A percentile compares a stretch with the other conserved stretches of the same genome.
Evolutionary conservation across 1,140 invertebrate species (phyloP).

Genomic region (Drosophila mauritiana): DNA sequence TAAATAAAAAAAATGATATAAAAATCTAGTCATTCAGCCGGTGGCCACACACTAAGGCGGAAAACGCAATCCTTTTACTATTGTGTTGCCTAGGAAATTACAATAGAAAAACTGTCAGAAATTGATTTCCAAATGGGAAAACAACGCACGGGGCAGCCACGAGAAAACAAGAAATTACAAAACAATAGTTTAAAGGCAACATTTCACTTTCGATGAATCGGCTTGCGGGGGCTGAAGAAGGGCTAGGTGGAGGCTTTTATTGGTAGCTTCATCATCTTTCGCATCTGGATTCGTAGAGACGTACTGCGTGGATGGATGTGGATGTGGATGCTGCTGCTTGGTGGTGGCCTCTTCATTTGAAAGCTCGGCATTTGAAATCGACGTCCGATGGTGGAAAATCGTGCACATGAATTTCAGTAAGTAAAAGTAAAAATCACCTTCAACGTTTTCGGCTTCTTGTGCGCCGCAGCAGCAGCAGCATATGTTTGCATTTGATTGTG

Average conservation of each 20-base stretch:
- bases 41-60: slow-evolving; percentile 41
- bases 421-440: slow-evolving; percentile 81
- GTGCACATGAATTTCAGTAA: slow-evolving; percentile 73
- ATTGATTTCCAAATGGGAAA: slow-evolving; percentile 67
- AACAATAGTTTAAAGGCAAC: slow-evolving; percentile 44
- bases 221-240: slow-evolving; percentile 17
- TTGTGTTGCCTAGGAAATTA: slow-evolving; percentile 46
- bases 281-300: slow-evolving; percentile 40
- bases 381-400: slow-evolving; percentile 68
- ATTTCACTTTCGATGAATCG: slow-evolving; percentile 65
- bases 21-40: slow-evolving; percentile 43
- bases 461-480: slow-evolving; percentile 45
- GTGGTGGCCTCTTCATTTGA: slow-evolving; percentile 75
- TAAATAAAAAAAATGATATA: slow-evolving; percentile 21
- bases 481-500: slow-evolving; percentile 76
- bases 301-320: slow-evolving; percentile 47
- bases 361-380: slow-evolving; percentile 75
- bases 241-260: slow-evolving; percentile 35
- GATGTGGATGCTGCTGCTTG: slow-evolving; percentile 17
- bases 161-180: slow-evolving; percentile 52
- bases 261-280: slow-evolving; percentile 67
- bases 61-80: slow-evolving; percentile 2
- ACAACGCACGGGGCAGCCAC: slow-evolving; percentile 40
- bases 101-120: slow-evolving; percentile 68
- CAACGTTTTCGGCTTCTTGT: slow-evolving; percentile 46